Percentiles rank a stretch among this genome's conserved stretches.
These are phyloP conservation scores for Miichthys miiuy DNA, from an alignment of 2,797 vertebrate genomes.

Conservation along the genomic window DNA sequence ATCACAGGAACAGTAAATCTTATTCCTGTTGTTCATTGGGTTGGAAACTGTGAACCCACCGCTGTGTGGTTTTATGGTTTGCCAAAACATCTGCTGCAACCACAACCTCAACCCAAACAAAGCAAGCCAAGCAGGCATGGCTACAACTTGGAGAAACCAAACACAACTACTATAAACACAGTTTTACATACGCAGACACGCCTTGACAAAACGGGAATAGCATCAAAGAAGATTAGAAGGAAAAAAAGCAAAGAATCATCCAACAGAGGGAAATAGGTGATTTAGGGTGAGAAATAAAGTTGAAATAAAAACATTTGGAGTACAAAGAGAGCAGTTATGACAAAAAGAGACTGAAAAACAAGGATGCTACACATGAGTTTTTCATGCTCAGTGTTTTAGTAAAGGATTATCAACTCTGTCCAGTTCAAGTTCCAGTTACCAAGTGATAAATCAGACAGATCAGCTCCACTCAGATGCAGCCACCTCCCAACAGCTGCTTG, in stretches of 20 bases:
- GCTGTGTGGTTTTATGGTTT: conserved; percentile 40
- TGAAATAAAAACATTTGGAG: neutral
- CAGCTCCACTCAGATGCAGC: conserved; percentile 29
- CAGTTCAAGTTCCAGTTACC: conserved; percentile 40
- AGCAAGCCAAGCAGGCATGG: conserved; percentile 3
- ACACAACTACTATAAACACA: conserved; percentile 25
- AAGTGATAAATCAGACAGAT: conserved; percentile 61
- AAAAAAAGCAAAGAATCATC: neutral
- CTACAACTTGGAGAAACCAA: conserved; percentile 1
- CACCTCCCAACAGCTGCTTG: conserved; percentile 56
- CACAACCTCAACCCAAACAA: conserved; percentile 41
- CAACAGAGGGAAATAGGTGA: neutral
- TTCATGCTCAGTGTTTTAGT: conserved; percentile 5
- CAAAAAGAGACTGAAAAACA: neutral
- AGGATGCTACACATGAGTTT: neutral
- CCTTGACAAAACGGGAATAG: neutral
- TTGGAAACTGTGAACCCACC: conserved; percentile 12
- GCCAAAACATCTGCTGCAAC: conserved; percentile 56
- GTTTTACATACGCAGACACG: neutral
- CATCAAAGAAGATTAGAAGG: conserved; percentile 9
- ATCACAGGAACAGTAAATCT: conserved; percentile 36
- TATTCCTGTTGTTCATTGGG: conserved; percentile 21
- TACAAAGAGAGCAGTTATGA: conserved; percentile 1
- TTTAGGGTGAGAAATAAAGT: neutral
- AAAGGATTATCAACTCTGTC: conserved; percentile 24